Evolutionary conservation across 2,113 vertebrate genomes (phyloP).

Genomic region (Oryctolagus cuniculus): mOryCun1.1 NC_091444.1:28044001-28044500

Average conservation of each 20-base stretch:
- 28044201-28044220: neutral
- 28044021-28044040: neutral
- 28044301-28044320: neutral
- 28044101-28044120: neutral
- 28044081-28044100: neutral
- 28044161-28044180: neutral
- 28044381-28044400: slow-evolving; percentile 29
- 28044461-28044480: neutral
- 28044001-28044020: neutral
- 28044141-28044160: neutral
- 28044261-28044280: neutral
- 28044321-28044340: neutral
- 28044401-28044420: neutral
- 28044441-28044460: neutral
- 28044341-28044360: accelerated
- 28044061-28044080: neutral
- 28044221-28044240: neutral
- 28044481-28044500: neutral
- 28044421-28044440: neutral
- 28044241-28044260: neutral
- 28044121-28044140: neutral
- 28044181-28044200: neutral
- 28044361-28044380: neutral
- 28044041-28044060: neutral
- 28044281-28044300: neutral